These are phyloP conservation scores for Odocoileus hemionus DNA, from an alignment of 2,113 vertebrate genomes.

Conservation along the genomic window DNA sequence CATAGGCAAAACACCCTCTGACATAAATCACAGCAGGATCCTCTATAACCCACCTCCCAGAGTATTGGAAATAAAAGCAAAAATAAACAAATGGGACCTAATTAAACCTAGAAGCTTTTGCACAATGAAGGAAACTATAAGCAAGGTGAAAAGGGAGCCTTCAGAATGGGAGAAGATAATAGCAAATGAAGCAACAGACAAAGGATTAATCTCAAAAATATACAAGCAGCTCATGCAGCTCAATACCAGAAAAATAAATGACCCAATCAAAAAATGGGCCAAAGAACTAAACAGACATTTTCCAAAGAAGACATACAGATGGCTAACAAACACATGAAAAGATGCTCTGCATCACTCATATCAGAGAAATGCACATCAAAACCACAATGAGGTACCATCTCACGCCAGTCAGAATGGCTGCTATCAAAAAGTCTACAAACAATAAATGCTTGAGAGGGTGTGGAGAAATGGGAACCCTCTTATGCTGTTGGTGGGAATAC, in stretches of 20 bases:
- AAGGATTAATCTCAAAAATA: neutral
- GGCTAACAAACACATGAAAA: neutral
- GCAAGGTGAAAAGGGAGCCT: neutral
- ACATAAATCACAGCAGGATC: neutral
- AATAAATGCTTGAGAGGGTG: neutral
- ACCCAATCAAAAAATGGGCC: neutral
- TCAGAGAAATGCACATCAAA: neutral
- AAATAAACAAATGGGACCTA: neutral
- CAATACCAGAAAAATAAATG: neutral
- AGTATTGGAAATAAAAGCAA: neutral
- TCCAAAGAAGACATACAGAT: neutral
- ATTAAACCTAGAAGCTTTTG: neutral
- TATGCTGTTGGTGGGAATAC: neutral
- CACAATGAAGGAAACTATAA: neutral
- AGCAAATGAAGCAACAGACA: neutral
- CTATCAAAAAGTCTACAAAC: neutral
- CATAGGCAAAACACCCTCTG: neutral
- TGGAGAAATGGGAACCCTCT: neutral
- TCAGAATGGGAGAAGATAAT: neutral
- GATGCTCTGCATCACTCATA: neutral
- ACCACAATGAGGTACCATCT: neutral
- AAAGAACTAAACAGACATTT: neutral
- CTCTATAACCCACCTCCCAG: neutral
- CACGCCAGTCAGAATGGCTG: neutral
- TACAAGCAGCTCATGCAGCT: neutral